Percentiles rank a stretch among this genome's conserved stretches.
These are phyloP conservation scores for Hippolais icterina DNA, from an alignment of 2,113 vertebrate species.

Conservation along the genomic window DNA sequence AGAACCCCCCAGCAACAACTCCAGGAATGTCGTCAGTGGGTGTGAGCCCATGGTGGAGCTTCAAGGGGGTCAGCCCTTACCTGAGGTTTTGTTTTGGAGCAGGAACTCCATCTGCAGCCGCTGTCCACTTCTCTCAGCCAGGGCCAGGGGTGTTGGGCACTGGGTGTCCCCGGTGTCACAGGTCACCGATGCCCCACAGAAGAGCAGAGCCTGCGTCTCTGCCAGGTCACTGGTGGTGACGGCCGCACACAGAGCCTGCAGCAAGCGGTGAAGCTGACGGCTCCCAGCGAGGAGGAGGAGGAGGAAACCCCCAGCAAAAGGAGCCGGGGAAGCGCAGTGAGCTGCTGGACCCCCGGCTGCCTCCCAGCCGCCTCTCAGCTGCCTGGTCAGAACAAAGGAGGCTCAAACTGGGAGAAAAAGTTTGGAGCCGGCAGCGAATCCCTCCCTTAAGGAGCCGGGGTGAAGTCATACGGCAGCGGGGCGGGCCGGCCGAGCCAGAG, in stretches of 20 bases:
- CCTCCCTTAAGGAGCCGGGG: not conserved
- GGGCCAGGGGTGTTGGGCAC: slow-evolving; percentile 74
- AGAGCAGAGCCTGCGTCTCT: slow-evolving; percentile 89
- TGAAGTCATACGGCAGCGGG: slow-evolving; percentile 26
- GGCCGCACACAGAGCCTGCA: slow-evolving; percentile 85
- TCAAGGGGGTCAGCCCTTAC: slow-evolving; percentile 60
- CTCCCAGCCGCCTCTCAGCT: not conserved
- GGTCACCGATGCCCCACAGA: slow-evolving; percentile 89
- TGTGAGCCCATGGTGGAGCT: not conserved
- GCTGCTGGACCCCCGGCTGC: not conserved
- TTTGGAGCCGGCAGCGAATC: not conserved
- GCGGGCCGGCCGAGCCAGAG: not conserved
- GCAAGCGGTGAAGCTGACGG: not conserved
- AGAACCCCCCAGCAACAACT: not conserved
- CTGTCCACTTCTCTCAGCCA: slow-evolving; percentile 83
- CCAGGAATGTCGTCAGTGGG: fast-evolving
- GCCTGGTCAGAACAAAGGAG: slow-evolving; percentile 13
- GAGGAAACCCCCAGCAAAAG: not conserved
- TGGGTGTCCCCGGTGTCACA: slow-evolving; percentile 81
- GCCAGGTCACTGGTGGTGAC: slow-evolving; percentile 90
- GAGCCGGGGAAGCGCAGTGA: not conserved
- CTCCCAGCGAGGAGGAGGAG: not conserved
- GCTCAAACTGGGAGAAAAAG: not conserved
- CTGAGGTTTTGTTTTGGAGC: slow-evolving; percentile 86
- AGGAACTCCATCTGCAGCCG: slow-evolving; percentile 89